phyloP scores from a whole-genome alignment of 2,797 vertebrate genomes.

The Pseudochaenichthys georgianus region DNA sequence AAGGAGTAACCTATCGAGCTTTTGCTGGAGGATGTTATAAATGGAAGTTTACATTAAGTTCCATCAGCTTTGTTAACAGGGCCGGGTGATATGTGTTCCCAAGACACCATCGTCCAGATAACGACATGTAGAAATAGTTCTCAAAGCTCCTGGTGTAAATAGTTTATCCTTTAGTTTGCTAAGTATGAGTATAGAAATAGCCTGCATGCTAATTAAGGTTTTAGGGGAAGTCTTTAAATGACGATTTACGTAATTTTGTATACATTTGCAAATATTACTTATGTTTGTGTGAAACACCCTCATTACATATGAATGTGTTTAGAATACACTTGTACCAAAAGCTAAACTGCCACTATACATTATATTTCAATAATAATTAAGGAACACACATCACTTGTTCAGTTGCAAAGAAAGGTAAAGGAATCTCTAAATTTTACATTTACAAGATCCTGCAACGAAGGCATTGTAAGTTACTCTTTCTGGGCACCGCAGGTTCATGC shows the following conservation, averaged over 20 bases:
- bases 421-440: constrained; percentile 98
- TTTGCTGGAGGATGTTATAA: constrained; percentile 99
- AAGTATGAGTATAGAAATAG: neutral
- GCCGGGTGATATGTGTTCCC: constrained; percentile 91
- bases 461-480: constrained; percentile 98
- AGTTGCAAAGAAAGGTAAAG: constrained; percentile 93
- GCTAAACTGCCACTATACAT: constrained; percentile 93
- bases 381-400: constrained; percentile 93
- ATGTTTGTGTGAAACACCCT: neutral
- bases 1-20: constrained; percentile 98
- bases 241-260: neutral
- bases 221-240: neutral
- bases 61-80: constrained; percentile 91
- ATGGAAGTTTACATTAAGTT: constrained; percentile 94
- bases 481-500: constrained; percentile 97
- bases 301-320: constrained; percentile 8
- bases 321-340: constrained; percentile 66
- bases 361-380: constrained; percentile 80
- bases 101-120: constrained; percentile 85
- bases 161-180: neutral
- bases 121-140: constrained; percentile 78
- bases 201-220: constrained; percentile 8
- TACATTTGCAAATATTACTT: neutral
- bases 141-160: neutral
- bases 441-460: constrained; percentile 99